Conservation (phyloP, 2,113 vertebrate species). For the Gymnobelideus leadbeateri region DNA sequence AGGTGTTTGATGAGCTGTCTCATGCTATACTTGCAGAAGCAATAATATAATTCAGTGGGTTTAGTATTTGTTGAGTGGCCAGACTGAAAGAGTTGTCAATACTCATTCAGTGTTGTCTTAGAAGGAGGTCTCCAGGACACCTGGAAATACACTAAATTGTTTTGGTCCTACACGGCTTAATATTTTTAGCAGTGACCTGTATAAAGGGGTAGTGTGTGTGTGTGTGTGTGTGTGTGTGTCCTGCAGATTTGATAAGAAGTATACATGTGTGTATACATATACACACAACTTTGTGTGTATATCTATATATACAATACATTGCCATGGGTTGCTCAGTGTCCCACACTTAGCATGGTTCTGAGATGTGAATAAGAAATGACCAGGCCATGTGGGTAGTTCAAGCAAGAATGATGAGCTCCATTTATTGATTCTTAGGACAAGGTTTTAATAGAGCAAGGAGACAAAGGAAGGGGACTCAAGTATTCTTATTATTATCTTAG, state of each 20-base stretch:
- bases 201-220: not conserved
- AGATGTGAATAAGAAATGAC: too few relatives aligned
- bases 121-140: not conserved
- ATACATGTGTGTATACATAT: not conserved
- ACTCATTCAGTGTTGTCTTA: not conserved
- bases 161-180: not conserved
- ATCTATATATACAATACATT: too few relatives aligned
- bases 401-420: too few relatives aligned
- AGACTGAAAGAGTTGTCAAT: not conserved
- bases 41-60: not conserved
- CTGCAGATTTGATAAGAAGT: not conserved
- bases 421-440: too few relatives aligned
- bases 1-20: not conserved
- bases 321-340: too few relatives aligned
- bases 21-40: not conserved
- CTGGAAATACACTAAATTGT: not conserved
- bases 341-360: too few relatives aligned
- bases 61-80: not conserved
- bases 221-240: not conserved
- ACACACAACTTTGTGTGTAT: too few relatives aligned
- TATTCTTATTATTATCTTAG: too few relatives aligned
- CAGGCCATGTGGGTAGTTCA: too few relatives aligned
- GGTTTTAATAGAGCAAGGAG: too few relatives aligned
- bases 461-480: too few relatives aligned
- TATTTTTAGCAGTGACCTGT: not conserved